Base-by-base conservation (phyloP, 2,113 vertebrate genomes). In the Noturus placidus region DNA sequence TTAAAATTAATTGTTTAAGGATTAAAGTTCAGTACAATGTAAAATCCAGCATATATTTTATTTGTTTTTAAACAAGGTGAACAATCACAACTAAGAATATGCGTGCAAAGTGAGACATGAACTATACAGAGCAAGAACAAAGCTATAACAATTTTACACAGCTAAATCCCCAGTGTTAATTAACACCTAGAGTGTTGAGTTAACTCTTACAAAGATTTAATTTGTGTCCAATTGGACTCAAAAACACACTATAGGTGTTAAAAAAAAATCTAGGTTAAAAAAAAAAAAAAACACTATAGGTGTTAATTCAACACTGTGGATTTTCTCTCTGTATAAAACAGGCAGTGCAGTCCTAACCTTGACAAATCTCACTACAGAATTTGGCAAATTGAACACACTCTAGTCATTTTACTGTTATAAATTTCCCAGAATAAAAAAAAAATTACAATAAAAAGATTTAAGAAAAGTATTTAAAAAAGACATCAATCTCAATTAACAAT, bases 401-500 rank as follows among this genome's bases (percentile, higher is more conserved):
- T 65, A 30, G 6, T 83, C 14, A 30, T 30, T 50, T 67, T 30
- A 67, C 22, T 38, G 25, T 42, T 46, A 82, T 14, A 35, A 83
- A 19, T 69, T 22, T 9, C 82, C 65, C 9, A 77, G 8, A 42
- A 74, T 85, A 20, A 79, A 67, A 86, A 86, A 77, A 76, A 42
- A 52, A 54, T 63, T 69, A 86, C 25, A 67, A 27, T 25, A 3
- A 35, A 33, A 4, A 82, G 13, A 86, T 27, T 81, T 35, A 27
- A 35, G 65, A 54, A 54, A 80, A 56, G 65, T 69, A 86, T 35
- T 42, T 3, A 1, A 14, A 14, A 14, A 86, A 67, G 27, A 56
- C 61, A 90, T 30, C 50, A 33, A n/a, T 57, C 82, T 83, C 77
- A 69, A 87, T 77, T 85, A 52, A 50, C 50, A 87, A 20, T 78